Evolutionary conservation across 2,888 invertebrate species (phyloP).

Genomic region (Polyommatus iphigenia): DNA sequence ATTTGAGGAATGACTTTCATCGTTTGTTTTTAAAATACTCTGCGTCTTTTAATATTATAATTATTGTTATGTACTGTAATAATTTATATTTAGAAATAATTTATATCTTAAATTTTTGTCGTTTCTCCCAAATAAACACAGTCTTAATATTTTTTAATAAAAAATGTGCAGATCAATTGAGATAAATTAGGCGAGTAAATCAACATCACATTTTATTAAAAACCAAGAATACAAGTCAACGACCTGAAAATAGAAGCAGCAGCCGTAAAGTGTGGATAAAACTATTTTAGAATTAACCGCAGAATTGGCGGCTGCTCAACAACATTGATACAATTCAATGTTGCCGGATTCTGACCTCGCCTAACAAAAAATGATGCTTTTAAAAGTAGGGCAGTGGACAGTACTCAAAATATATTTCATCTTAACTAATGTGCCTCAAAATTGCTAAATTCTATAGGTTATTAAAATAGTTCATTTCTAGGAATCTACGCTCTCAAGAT

Average conservation of each 20-base stretch:
- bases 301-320: conserved; percentile 3
- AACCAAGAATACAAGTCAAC: neutral
- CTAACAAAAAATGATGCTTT: neutral
- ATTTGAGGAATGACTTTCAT: too few species aligned
- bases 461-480: neutral
- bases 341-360: neutral
- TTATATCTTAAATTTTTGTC: neutral
- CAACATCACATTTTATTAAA: neutral
- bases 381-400: neutral
- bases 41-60: too few species aligned
- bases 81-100: too few species aligned
- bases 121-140: neutral
- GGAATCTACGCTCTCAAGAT: neutral
- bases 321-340: neutral
- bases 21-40: too few species aligned
- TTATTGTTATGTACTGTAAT: too few species aligned
- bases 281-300: neutral
- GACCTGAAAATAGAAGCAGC: conserved; percentile 3
- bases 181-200: neutral
- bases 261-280: conserved; percentile 6
- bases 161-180: neutral
- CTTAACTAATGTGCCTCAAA: too few species aligned
- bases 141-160: neutral
- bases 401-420: too few species aligned
- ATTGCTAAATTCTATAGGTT: neutral